These are phyloP conservation scores for Halictus rubicundus DNA, from an alignment of 1,140 invertebrate genomes.

Conservation along the genomic window DNA sequence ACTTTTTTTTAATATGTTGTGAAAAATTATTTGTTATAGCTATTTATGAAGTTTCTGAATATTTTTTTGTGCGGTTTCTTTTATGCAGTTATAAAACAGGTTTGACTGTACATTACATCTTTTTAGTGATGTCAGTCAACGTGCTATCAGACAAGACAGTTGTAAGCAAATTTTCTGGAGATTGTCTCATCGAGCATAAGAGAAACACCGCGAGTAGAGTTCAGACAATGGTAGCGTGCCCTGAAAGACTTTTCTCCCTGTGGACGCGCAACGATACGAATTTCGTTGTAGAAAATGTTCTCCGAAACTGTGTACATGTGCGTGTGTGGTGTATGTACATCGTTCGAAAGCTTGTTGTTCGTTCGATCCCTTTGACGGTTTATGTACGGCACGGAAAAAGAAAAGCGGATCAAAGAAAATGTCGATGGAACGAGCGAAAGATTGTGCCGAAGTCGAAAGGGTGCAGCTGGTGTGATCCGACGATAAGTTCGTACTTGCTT, in stretches of 20 bases:
- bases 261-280: conserved; percentile 4
- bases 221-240: neutral
- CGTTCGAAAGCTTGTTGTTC: neutral
- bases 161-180: too few relatives aligned
- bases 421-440: neutral
- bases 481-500: conserved; percentile 84
- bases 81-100: too few relatives aligned
- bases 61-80: too few relatives aligned
- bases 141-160: too few relatives aligned
- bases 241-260: neutral
- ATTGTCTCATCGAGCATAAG: too few relatives aligned
- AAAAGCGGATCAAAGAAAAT: too few relatives aligned
- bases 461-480: neutral
- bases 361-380: neutral
- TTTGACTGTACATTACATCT: too few relatives aligned
- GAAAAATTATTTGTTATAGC: too few relatives aligned
- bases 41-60: too few relatives aligned
- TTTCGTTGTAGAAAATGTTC: neutral
- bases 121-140: too few relatives aligned
- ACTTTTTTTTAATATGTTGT: too few relatives aligned
- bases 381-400: too few relatives aligned
- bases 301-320: neutral
- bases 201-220: neutral
- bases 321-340: neutral
- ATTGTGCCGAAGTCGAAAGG: neutral